Conservation (phyloP, 2,113 vertebrate species). For the Triplophysa rosa region DNA sequence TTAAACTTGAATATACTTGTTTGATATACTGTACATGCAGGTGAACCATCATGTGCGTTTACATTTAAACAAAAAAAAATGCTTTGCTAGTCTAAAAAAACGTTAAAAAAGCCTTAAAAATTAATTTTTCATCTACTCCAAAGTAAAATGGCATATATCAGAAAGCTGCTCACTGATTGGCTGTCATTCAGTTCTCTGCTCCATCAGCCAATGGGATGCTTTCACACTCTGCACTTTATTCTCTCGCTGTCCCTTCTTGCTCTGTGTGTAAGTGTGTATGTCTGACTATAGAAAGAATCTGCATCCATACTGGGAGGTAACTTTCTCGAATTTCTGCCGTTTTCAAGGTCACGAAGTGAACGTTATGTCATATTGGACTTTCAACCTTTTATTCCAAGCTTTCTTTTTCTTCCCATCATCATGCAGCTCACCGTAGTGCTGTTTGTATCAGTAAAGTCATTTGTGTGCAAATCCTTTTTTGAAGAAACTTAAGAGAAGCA, state of each 20-base stretch:
- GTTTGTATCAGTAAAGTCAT: slow-evolving; percentile 45
- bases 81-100: slow-evolving; percentile 24
- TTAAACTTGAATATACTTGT: slow-evolving; percentile 51
- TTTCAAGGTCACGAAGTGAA: slow-evolving; percentile 10
- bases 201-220: slow-evolving; percentile 40
- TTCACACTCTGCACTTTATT: slow-evolving; percentile 44
- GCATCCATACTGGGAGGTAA: background rate
- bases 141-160: slow-evolving; percentile 32
- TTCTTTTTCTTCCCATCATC: background rate
- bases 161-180: slow-evolving; percentile 2
- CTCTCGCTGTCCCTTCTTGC: slow-evolving; percentile 12
- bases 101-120: slow-evolving; percentile 25
- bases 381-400: slow-evolving; percentile 13
- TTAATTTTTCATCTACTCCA: slow-evolving; percentile 6
- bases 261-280: slow-evolving; percentile 19
- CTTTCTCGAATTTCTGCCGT: background rate
- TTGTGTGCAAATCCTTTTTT: slow-evolving; percentile 44
- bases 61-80: slow-evolving; percentile 14
- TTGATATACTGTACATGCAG: slow-evolving; percentile 24
- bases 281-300: background rate
- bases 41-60: slow-evolving; percentile 28
- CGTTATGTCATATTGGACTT: background rate
- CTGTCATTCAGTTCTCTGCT: slow-evolving; percentile 29
- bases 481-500: slow-evolving; percentile 55
- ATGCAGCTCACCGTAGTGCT: slow-evolving; percentile 35